Evolutionary conservation across 1,140 invertebrate species (phyloP).

Genomic region (Drosophila lini): DNA sequence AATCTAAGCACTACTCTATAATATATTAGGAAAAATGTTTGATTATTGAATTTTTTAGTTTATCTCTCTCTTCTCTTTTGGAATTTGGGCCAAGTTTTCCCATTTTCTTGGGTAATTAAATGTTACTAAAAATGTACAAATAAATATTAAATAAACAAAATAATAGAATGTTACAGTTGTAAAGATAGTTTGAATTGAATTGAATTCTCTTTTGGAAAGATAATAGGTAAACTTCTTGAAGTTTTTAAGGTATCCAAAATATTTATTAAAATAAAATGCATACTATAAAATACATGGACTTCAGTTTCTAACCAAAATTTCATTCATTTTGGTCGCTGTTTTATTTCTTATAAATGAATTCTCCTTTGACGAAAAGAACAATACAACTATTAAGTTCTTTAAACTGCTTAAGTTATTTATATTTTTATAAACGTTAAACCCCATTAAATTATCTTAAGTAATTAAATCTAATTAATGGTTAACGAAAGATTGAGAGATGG

Average conservation of each 20-base stretch:
- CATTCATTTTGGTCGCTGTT: neutral
- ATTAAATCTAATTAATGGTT: neutral
- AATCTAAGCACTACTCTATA: no score
- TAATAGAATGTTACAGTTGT: no score
- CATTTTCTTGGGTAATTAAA: no score
- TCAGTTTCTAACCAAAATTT: neutral
- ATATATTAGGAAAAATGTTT: no score
- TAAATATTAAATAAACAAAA: no score
- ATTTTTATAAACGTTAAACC: neutral
- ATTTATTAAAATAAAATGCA: neutral
- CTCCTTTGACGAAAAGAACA: neutral
- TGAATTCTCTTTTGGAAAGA: neutral
- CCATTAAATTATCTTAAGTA: neutral
- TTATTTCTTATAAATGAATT: no score
- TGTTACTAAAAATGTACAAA: no score
- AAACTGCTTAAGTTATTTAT: neutral
- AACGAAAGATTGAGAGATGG: neutral
- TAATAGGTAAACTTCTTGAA: neutral
- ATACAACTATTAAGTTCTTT: neutral
- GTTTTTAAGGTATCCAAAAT: neutral
- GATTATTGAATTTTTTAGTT: no score
- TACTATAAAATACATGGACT: neutral
- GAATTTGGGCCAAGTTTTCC: no score
- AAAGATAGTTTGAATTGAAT: no score
- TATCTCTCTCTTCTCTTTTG: no score